phyloP scores from a whole-genome alignment of 2,888 invertebrate genomes.

The Rhaphigaster nebulosa region DNA sequence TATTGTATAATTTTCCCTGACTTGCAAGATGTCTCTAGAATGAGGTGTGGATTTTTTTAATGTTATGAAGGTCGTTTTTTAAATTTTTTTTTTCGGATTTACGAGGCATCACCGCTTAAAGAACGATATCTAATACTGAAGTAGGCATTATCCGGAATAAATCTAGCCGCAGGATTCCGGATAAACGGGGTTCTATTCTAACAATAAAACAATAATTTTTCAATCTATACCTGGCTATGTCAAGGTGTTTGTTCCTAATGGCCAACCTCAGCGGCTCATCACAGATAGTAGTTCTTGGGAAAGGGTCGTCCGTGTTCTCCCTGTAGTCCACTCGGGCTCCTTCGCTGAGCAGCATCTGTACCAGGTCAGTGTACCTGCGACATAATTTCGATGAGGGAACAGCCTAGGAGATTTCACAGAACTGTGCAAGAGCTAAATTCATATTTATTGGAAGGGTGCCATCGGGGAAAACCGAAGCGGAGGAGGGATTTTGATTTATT shows the following conservation, averaged over 20 bases:
- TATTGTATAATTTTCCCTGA: too few species aligned
- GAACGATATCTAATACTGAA: too few species aligned
- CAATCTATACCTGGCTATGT: slow-evolving; percentile 69
- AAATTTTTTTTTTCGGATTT: too few species aligned
- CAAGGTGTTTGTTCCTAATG: slow-evolving; percentile 86
- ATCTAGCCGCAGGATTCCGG: too few species aligned
- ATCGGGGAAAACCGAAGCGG: neutral
- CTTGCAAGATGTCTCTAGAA: too few species aligned
- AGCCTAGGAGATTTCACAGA: neutral
- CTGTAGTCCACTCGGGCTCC: slow-evolving; percentile 86
- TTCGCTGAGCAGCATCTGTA: slow-evolving; percentile 80
- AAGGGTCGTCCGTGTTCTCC: slow-evolving; percentile 74
- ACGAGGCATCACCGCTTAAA: too few species aligned
- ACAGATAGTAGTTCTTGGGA: slow-evolving; percentile 76
- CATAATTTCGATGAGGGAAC: neutral
- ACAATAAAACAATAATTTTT: too few species aligned
- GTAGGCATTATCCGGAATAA: too few species aligned
- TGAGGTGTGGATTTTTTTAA: too few species aligned
- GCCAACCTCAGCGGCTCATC: slow-evolving; percentile 93
- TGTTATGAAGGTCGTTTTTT: too few species aligned
- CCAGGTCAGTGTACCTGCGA: slow-evolving; percentile 76
- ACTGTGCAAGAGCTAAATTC: slow-evolving; percentile 19
- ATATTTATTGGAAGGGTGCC: neutral
- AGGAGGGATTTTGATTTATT: neutral
- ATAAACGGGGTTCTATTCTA: too few species aligned